A percentile compares a stretch with the other conserved stretches of the same genome.
Conservation (phyloP, 2,113 vertebrate species). For the Pelecanoides urinatrix region DNA sequence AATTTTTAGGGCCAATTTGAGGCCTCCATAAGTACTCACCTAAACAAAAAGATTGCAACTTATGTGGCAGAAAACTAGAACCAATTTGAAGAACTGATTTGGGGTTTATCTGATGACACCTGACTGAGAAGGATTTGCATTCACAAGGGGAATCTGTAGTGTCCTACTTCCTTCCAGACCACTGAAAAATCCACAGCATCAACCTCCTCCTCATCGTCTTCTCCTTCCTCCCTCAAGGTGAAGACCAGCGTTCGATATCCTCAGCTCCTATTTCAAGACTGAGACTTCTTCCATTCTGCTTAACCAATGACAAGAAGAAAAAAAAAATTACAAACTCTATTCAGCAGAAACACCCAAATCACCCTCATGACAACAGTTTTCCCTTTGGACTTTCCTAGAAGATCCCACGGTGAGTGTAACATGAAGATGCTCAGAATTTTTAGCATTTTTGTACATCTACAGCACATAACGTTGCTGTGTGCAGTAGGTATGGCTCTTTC, state of each 20-base stretch:
- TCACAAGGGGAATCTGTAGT: neutral
- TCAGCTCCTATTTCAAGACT: neutral
- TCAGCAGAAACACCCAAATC: neutral
- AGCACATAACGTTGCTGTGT: accelerated
- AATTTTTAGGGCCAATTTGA: neutral
- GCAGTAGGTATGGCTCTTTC: neutral
- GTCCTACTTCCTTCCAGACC: neutral
- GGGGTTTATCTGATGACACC: neutral
- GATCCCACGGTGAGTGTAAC: neutral
- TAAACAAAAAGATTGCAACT: neutral
- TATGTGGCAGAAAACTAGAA: neutral
- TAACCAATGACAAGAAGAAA: neutral
- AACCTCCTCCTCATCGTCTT: neutral
- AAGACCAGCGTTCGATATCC: neutral
- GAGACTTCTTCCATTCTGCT: neutral
- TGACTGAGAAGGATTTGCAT: neutral
- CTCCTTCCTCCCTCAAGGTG: neutral
- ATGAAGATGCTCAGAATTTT: neutral
- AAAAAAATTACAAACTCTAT: neutral
- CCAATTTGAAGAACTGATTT: neutral
- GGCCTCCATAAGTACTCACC: neutral
- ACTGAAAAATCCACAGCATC: neutral
- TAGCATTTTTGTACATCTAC: neutral
- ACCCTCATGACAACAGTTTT: neutral
- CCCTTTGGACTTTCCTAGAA: neutral